Base-by-base conservation (phyloP, 2,888 invertebrate species). In the Suillia variegata region DNA sequence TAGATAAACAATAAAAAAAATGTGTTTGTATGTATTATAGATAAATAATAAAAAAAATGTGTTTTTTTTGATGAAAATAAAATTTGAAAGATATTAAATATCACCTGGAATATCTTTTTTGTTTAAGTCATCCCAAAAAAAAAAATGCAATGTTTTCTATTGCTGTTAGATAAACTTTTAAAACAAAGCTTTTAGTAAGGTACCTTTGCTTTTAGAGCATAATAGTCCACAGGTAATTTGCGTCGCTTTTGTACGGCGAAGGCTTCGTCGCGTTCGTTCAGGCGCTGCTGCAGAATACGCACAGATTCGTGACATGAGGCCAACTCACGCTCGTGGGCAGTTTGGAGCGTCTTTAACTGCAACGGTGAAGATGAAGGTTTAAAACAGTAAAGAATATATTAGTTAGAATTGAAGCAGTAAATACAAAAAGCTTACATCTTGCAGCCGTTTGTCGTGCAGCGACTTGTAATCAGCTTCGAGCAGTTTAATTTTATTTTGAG, bases 401-500 rank as follows among this genome's bases (percentile, higher is more conserved):
- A 34, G 12, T 42, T 3, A 24, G 1, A 38, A 1, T 8, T 2
- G 33, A 26, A 42, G 20, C 34, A 17, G 49, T n/a, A 55, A 47
- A 34, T 1, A 53, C 56, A 53, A n/a, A n/a, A n/a, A 56, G 70
- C 90, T 89, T 80, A 93, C 89, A 83, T 93, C 93, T 78, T 91
- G 89, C 70, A 93, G 84, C 56, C 92, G 85, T 77, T 92, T 92
- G 68, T 88, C 89, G 77, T 92, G 91, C 69, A 93, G 80, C 62
- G 86, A 82, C 78, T 90, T 89, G 70, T 90, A 89, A 73, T 93
- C 92, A 62, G 88, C 88, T 71, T 92, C 91, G 22, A 92, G 86
- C 57, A 88, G 84, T 73, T 87, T 88, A 49, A 91, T 83, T 67
- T 90, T 90, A 67, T 90, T 88, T 18, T 87, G 77, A 10, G 82